Base-by-base conservation (phyloP, 2,113 vertebrate genomes). In the Rhineura floridana region DNA sequence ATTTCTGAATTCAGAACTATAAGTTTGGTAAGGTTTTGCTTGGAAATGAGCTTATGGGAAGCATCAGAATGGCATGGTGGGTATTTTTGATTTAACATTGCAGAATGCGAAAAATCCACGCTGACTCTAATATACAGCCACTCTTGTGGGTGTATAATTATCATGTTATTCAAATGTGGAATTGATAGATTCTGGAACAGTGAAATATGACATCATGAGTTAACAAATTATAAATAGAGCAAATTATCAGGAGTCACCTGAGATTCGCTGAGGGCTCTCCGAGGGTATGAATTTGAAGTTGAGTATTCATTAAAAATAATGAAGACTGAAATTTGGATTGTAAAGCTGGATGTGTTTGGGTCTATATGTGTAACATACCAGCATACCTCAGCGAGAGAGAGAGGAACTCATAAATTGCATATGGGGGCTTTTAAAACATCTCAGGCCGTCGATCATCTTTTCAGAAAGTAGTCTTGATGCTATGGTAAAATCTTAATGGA, bases 401-500 rank as follows among this genome's bases (percentile, higher is more conserved):
- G 17, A 63, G n/a, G 59, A 46, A 13, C 59, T 91, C 84, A 69
- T 65, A 88, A 83, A 36, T 76, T 88, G 75, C 62, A 87, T 63
- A 77, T 36, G 42, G 78, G 87, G 19, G 48, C 6, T 92, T 6
- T 21, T 83, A 77, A 83, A 91, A 90, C 62, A 73, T 39, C 62
- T 93, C 69, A 88, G 90, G 67, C 2, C 69, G 83, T 85, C 84
- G 76, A 3, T 93, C 91, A 80, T 48, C 63, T 88, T 91, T 93
- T 87, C 91, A 39, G 90, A 39, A 65, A 13, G 30, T 87, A 67
- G 88, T 75, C 52, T 82, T 91, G 72, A 85, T 63, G 85, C 19
- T 44, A 36, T n/a, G 87, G 69, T 86, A 90, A 94, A 95, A 94
- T 88, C 39, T 93, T 94, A 93, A 92, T 84, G 72, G 73, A 63